A percentile compares a stretch with the other conserved stretches of the same genome.
These are phyloP conservation scores for Solea senegalensis DNA, from an alignment of 2,113 vertebrate species.

Conservation along the genomic window DNA sequence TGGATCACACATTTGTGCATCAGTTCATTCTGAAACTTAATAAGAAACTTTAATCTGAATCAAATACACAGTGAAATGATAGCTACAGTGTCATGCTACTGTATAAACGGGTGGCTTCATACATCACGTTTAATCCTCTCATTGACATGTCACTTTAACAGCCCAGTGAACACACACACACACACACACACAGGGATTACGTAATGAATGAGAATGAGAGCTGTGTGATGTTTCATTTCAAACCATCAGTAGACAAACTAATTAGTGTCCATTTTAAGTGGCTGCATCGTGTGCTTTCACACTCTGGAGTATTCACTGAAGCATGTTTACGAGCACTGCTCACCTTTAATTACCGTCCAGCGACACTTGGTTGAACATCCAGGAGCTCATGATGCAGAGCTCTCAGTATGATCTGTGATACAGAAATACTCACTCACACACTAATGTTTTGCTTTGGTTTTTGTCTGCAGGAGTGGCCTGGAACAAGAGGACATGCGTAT, in stretches of 20 bases:
- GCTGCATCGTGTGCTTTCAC: slow-evolving; percentile 1
- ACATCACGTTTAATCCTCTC: slow-evolving; percentile 40
- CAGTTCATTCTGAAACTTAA: no score
- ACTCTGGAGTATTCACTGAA: background rate
- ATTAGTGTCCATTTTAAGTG: slow-evolving; percentile 18
- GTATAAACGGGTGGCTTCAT: slow-evolving; percentile 30
- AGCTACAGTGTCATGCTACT: background rate
- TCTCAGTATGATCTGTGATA: no score
- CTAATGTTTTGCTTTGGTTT: background rate
- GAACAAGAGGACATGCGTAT: slow-evolving; percentile 99
- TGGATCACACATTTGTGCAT: no score
- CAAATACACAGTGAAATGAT: no score
- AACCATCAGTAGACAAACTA: slow-evolving; percentile 9
- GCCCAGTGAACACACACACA: background rate
- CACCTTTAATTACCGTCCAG: background rate
- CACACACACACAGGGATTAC: slow-evolving; percentile 16
- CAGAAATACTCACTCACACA: background rate
- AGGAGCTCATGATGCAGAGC: no score
- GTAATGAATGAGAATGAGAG: slow-evolving; percentile 30
- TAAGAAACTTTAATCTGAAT: no score
- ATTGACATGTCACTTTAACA: slow-evolving; percentile 18
- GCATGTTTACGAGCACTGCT: background rate
- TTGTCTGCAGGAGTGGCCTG: slow-evolving; percentile 89
- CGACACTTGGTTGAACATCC: slow-evolving; percentile 5
- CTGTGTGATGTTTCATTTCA: slow-evolving; percentile 7